phyloP scores from a whole-genome alignment of 2,797 vertebrate species.

The Sebastes taczanowskii region DNA sequence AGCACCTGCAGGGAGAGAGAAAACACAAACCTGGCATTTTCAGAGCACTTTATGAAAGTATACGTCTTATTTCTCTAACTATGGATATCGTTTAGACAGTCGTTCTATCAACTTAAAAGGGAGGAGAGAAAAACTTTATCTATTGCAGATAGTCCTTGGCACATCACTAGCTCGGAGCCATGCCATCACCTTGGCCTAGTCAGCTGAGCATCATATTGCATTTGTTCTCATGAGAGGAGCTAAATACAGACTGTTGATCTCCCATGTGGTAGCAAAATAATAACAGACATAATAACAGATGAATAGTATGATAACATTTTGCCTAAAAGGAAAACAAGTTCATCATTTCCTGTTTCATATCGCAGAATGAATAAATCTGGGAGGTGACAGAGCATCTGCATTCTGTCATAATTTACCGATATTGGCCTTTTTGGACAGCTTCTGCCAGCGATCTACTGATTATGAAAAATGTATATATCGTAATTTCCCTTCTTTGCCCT shows the following conservation, averaged over 20 bases:
- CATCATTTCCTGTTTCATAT: background rate
- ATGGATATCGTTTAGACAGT: background rate
- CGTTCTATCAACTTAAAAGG: background rate
- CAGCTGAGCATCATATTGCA: constrained; percentile 64
- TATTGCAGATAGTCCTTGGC: background rate
- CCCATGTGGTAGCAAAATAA: background rate
- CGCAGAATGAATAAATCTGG: background rate
- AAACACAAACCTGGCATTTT: background rate
- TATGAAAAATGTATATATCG: background rate
- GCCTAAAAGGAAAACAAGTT: background rate
- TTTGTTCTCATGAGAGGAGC: constrained; percentile 40
- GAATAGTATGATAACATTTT: background rate
- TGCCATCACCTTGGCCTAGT: constrained; percentile 36
- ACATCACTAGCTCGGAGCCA: constrained; percentile 4
- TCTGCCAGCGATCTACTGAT: background rate
- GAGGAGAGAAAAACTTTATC: background rate
- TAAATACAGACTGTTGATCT: constrained; percentile 40
- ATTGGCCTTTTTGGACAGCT: background rate
- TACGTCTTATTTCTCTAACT: background rate
- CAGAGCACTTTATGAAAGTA: background rate
- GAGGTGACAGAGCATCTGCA: background rate
- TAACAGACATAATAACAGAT: background rate
- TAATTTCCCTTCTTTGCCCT: background rate
- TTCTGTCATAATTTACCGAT: background rate
- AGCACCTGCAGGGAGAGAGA: background rate